A percentile compares a stretch with the other conserved stretches of the same genome.
Conservation (phyloP, 2,797 vertebrate genomes). For the Myotis pilosus region DNA sequence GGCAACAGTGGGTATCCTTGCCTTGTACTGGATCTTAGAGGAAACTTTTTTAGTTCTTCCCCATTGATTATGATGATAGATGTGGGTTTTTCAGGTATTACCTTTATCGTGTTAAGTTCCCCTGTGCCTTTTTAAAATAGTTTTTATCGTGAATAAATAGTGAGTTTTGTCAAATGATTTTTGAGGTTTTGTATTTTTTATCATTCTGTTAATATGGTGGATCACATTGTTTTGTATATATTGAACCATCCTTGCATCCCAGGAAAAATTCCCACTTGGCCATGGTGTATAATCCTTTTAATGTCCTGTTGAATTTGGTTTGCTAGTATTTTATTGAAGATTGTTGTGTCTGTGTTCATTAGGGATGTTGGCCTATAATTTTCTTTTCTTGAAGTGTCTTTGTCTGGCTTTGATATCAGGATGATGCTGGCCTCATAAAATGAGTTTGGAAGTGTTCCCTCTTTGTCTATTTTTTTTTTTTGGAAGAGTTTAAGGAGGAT, state of each 20-base stretch:
- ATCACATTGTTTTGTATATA: not conserved
- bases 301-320: not conserved
- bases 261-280: not conserved
- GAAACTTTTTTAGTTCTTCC: not conserved
- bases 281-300: not conserved
- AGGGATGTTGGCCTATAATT: not conserved
- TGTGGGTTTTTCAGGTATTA: not conserved
- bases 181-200: not conserved
- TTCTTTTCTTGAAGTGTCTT: not conserved
- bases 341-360: not conserved
- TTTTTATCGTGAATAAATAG: not conserved
- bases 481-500: not conserved
- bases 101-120: not conserved
- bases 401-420: not conserved
- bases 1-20: not conserved
- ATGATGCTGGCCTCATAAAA: not conserved
- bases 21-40: not conserved
- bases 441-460: not conserved
- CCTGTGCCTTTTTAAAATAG: not conserved
- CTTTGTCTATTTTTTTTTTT: not conserved
- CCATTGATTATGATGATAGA: not conserved
- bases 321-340: not conserved
- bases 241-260: not conserved
- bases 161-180: not conserved
- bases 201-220: not conserved